A percentile compares a stretch with the other conserved stretches of the same genome.
Evolutionary conservation across 2,113 vertebrate species (phyloP).

Genomic region (Melanocharis versteri): DNA sequence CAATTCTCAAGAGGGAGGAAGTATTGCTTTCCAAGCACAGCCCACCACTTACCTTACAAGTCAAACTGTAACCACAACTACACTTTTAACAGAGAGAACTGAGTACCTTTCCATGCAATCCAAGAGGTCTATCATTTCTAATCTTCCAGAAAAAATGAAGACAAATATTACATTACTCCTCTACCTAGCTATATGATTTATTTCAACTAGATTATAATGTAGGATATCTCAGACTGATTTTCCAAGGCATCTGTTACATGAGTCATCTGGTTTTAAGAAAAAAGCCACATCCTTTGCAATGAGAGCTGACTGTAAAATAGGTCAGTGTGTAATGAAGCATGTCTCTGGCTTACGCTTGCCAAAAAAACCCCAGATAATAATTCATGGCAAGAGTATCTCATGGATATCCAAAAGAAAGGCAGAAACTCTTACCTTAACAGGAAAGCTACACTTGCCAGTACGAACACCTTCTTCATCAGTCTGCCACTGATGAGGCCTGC

Average conservation of each 20-base stretch:
- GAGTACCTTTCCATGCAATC: neutral
- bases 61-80: neutral
- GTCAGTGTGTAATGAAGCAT: conserved; percentile 40
- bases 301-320: conserved; percentile 17
- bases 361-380: neutral
- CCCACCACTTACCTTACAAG: neutral
- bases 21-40: neutral
- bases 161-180: neutral
- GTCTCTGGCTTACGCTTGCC: neutral
- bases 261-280: conserved; percentile 20
- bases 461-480: conserved; percentile 98
- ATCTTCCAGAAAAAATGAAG: conserved; percentile 23
- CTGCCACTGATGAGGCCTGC: conserved; percentile 98
- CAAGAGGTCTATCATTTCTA: neutral
- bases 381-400: neutral
- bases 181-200: neutral
- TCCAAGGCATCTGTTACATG: neutral
- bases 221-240: neutral
- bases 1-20: neutral
- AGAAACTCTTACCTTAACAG: conserved; percentile 88
- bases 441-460: conserved; percentile 95
- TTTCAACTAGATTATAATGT: neutral
- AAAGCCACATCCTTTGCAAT: neutral
- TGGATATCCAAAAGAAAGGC: neutral
- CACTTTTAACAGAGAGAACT: neutral